phyloP scores from a whole-genome alignment of 2,113 vertebrate species.

The Archilochus colubris region DNA sequence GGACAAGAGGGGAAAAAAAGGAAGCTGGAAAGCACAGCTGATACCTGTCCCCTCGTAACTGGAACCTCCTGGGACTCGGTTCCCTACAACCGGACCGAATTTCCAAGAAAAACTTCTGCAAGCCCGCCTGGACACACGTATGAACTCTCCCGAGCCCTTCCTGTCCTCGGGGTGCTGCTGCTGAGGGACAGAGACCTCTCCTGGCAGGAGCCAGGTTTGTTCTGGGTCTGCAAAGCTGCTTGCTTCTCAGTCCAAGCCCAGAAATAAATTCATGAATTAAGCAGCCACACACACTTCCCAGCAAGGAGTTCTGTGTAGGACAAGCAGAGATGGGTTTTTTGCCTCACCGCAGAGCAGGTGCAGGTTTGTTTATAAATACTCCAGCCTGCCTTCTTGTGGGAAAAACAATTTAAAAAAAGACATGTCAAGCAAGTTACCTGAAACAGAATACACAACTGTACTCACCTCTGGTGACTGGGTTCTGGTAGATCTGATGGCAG shows the following conservation, averaged over 20 bases:
- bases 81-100: not conserved
- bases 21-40: not conserved
- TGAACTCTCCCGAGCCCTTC: accelerated
- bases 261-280: not conserved
- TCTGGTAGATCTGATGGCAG: not conserved
- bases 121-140: accelerated
- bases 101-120: not conserved
- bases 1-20: not conserved
- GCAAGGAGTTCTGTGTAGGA: not conserved
- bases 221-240: not conserved
- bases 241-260: not conserved
- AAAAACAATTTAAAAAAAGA: not conserved
- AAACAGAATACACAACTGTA: not conserved
- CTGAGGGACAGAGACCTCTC: accelerated
- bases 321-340: constrained; percentile 55
- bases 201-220: not conserved
- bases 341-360: constrained; percentile 71
- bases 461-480: not conserved
- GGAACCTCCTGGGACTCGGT: not conserved
- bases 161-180: accelerated
- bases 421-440: not conserved
- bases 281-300: not conserved
- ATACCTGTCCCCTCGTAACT: not conserved
- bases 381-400: constrained; percentile 12
- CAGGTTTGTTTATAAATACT: constrained; percentile 9